A percentile compares a stretch with the other conserved stretches of the same genome.
Evolutionary conservation across 2,797 vertebrate species (phyloP).

Genomic region (Coendou prehensilis): DNA sequence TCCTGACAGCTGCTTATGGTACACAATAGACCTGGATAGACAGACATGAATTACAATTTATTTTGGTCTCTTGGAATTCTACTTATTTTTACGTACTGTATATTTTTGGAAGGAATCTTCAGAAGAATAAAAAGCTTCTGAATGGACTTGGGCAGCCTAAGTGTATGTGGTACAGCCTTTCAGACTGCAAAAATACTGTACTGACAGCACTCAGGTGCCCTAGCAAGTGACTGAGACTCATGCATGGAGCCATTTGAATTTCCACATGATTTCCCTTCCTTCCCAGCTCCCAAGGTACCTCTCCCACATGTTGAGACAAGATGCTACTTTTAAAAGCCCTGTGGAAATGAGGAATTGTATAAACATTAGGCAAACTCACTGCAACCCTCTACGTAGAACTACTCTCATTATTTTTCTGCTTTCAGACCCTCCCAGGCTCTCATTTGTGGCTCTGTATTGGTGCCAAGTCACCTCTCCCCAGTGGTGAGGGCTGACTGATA

Average conservation of each 20-base stretch:
- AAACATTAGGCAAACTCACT: neutral
- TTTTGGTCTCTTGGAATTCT: neutral
- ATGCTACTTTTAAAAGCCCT: neutral
- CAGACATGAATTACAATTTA: neutral
- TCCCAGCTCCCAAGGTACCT: neutral
- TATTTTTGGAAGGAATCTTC: neutral
- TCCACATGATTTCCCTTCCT: neutral
- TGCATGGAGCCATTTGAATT: neutral
- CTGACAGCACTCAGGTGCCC: too few species aligned
- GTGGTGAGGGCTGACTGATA: neutral
- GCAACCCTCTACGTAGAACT: neutral
- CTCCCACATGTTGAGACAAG: neutral
- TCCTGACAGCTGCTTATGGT: neutral
- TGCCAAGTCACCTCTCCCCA: neutral
- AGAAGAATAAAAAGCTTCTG: neutral
- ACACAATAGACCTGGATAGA: neutral
- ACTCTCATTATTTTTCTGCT: neutral
- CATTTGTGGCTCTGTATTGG: neutral
- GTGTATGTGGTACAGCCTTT: neutral
- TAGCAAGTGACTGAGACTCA: neutral
- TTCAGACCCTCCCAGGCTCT: neutral
- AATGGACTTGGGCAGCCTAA: neutral
- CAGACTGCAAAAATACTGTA: neutral
- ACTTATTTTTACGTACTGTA: neutral
- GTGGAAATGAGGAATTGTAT: neutral